phyloP scores from a whole-genome alignment of 2,113 vertebrate species.

The Aspidoscelis tigris region DNA sequence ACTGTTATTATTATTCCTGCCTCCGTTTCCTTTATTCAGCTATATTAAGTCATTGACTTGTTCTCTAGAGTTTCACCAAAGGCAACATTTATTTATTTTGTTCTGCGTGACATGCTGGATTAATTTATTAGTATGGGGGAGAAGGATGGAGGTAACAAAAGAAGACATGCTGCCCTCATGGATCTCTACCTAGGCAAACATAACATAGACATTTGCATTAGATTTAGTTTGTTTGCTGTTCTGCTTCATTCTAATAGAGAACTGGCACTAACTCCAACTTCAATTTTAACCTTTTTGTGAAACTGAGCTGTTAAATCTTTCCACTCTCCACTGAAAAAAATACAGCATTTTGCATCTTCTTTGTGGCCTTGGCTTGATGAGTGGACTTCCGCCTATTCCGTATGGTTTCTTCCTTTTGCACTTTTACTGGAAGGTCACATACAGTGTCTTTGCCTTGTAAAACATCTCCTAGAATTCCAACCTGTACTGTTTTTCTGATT shows the following conservation, averaged over 20 bases:
- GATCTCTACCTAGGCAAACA: slow-evolving; percentile 21
- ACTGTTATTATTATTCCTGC: background rate
- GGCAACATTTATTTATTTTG: slow-evolving; percentile 23
- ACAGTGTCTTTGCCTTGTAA: background rate
- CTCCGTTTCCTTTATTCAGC: background rate
- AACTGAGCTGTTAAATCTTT: background rate
- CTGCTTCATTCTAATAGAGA: slow-evolving; percentile 15
- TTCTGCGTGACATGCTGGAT: background rate
- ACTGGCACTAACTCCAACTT: background rate
- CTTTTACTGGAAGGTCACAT: background rate
- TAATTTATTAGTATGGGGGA: slow-evolving; percentile 14
- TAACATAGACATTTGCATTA: slow-evolving; percentile 21
- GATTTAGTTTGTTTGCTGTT: slow-evolving; percentile 29
- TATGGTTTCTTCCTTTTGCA: background rate
- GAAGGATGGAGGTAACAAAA: background rate
- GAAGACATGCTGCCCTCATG: slow-evolving; percentile 3
- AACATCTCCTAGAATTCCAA: background rate
- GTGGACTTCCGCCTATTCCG: background rate
- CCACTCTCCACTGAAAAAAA: background rate
- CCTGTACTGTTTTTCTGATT: background rate
- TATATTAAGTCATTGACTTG: background rate
- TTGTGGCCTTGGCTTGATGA: background rate
- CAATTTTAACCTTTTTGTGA: slow-evolving; percentile 1
- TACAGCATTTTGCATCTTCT: background rate
- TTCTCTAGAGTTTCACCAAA: background rate